Evolutionary conservation across 2,888 invertebrate genomes (phyloP).

Genomic region (Morpho deidamia): DNA sequence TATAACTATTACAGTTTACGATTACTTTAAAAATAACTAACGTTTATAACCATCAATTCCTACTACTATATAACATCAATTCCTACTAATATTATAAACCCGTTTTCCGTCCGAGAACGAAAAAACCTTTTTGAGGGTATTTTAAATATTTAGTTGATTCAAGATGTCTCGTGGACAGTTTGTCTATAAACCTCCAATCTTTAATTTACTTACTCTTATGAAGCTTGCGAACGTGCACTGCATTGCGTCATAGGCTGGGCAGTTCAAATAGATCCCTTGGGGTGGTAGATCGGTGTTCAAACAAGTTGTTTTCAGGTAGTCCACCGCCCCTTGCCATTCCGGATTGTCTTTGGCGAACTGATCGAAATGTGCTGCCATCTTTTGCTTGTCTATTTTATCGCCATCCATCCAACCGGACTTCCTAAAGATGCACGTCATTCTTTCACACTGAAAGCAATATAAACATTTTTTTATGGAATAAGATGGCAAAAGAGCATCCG

Average conservation of each 20-base stretch:
- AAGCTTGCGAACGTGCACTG: conserved; percentile 43
- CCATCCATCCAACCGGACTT: conserved; percentile 44
- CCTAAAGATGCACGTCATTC: conserved; percentile 43
- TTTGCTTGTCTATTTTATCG: conserved; percentile 38
- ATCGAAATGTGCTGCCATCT: conserved; percentile 38
- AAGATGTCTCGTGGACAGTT: no score
- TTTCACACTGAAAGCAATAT: conserved; percentile 46
- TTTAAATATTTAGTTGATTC: no score
- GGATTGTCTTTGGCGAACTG: conserved; percentile 40
- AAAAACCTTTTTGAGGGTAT: no score
- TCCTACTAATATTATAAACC: no score
- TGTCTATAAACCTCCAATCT: no score
- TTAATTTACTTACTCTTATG: conserved; percentile 38
- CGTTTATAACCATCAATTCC: no score
- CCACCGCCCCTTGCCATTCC: conserved; percentile 43
- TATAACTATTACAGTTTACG: no score
- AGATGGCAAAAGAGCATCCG: no score
- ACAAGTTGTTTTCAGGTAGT: conserved; percentile 39
- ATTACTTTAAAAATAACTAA: no score
- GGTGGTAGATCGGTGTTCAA: conserved; percentile 37
- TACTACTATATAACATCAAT: no score
- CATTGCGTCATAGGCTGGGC: conserved; percentile 51
- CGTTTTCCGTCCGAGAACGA: no score
- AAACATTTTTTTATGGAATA: no score
- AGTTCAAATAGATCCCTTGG: conserved; percentile 44